Conservation (phyloP, 2,888 invertebrate species). For the Tenodera sinensis region DNA sequence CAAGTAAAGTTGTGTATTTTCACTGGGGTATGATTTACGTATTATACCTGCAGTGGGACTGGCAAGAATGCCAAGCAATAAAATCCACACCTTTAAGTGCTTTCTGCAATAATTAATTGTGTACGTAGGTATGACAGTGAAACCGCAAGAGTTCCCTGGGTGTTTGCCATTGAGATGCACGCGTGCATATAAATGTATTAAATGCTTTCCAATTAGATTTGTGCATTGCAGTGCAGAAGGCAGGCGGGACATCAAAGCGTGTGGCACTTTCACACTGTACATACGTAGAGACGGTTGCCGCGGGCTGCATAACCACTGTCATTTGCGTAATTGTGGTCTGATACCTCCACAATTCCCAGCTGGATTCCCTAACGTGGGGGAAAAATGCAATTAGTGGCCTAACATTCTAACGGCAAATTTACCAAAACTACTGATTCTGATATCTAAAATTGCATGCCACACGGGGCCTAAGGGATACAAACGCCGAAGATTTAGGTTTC, state of each 20-base stretch:
- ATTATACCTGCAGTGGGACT: no score
- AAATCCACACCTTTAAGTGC: no score
- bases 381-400: not conserved
- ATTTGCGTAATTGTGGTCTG: not conserved
- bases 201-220: not conserved
- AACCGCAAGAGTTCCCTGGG: not conserved
- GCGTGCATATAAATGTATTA: not conserved
- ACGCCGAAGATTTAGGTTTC: not conserved
- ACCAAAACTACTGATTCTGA: not conserved
- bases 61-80: no score
- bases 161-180: not conserved
- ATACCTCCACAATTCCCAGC: not conserved
- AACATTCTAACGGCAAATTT: no score
- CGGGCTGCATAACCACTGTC: not conserved
- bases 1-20: no score
- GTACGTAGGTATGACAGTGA: not conserved
- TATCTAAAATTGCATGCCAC: not conserved
- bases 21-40: no score
- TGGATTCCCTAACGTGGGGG: not conserved
- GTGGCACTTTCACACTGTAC: not conserved
- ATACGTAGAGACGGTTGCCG: not conserved
- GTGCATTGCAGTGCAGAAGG: not conserved
- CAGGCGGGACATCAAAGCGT: not conserved
- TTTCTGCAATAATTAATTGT: not conserved
- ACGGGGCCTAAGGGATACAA: not conserved